Evolutionary conservation across 2,113 vertebrate genomes (phyloP).

Genomic region (Lota lota): DNA sequence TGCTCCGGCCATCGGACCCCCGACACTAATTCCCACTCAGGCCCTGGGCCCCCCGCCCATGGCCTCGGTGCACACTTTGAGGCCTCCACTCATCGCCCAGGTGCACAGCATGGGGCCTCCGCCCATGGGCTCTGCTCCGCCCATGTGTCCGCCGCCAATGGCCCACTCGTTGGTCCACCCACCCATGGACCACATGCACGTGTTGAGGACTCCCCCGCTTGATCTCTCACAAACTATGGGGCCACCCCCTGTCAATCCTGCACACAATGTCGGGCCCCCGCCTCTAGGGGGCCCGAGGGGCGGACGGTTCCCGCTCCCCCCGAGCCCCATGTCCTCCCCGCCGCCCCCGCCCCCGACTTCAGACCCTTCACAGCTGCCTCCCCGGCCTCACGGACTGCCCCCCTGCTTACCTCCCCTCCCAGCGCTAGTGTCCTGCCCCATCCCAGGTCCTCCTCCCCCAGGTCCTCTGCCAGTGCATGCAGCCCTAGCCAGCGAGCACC

Average conservation of each 20-base stretch:
- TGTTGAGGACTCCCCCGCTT: constrained; percentile 51
- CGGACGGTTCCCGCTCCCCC: constrained; percentile 57
- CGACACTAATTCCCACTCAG: constrained; percentile 44
- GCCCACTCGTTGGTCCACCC: constrained; percentile 50
- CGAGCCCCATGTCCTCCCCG: constrained; percentile 56
- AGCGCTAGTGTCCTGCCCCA: constrained; percentile 33
- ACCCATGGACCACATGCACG: constrained; percentile 52
- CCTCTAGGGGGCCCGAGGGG: constrained; percentile 48
- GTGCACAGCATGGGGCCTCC: constrained; percentile 65
- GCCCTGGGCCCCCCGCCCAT: constrained; percentile 47
- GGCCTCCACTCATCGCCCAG: constrained; percentile 47
- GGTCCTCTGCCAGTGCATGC: constrained; percentile 50
- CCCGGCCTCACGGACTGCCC: constrained; percentile 62
- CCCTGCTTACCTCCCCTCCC: constrained; percentile 32
- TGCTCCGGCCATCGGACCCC: constrained; percentile 55
- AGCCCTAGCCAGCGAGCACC: constrained; percentile 73
- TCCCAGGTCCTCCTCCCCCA: constrained; percentile 40
- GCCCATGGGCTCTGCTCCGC: constrained; percentile 45
- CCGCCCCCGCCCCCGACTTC: constrained; percentile 36
- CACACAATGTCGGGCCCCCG: constrained; percentile 64
- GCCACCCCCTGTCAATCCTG: constrained; percentile 45
- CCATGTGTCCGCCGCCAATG: constrained; percentile 54
- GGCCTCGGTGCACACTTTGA: constrained; percentile 49
- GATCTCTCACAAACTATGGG: constrained; percentile 49
- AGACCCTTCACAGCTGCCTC: constrained; percentile 76